Evolutionary conservation across 2,797 vertebrate genomes (phyloP), one percentile per base, ranked within the genome.

Genomic region (Anguilla obscura): DNA sequence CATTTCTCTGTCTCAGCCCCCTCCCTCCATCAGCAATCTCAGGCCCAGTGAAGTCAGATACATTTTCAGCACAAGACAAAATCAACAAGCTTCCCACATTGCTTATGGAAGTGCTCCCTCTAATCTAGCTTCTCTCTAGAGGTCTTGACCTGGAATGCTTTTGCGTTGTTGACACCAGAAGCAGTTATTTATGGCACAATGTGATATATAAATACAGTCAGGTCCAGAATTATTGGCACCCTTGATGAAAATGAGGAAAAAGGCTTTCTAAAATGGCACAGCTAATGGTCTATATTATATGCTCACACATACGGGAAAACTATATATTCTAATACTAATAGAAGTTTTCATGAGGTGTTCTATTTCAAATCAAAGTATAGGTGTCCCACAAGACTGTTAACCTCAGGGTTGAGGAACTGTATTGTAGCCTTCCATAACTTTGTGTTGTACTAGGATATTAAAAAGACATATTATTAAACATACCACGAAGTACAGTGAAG

Each of bases 161-260:
- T n/a, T 82, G 79, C 24, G 50, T 50, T 82, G 40, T 82, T 82
- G 79, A 50, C 79, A 50, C 79, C 16, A 48, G 79, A 21, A 50
- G 79, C 45, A n/a, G 16, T 16, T 50, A 50, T 6, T n/a, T 82
- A 40, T 82, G 40, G 21, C 76, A 18, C 8, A 71, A 3, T 30
- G 14, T 76, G 30, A 33, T 30, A 30, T 18, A 69, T n/a, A 69
- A 27, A 27, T 66, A n/a, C 5, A n/a, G 63, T 27, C 18, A 8
- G 63, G 63, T 66, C 63, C 5, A 6, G 21, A 66, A n/a, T 66
- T 66, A 66, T 63, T 24, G 58, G 58, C 58, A 66, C 63, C 63
- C 63, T 12, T 66, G 24, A n/a, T 66, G 24, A 66, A 66, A 66
- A 56, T 56, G 14, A 58, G 56, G 14, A 21, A 58, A 58, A 58